A percentile compares a stretch with the other conserved stretches of the same genome.
Evolutionary conservation across 2,113 vertebrate species (phyloP).

Genomic region (Candoia aspera): DNA sequence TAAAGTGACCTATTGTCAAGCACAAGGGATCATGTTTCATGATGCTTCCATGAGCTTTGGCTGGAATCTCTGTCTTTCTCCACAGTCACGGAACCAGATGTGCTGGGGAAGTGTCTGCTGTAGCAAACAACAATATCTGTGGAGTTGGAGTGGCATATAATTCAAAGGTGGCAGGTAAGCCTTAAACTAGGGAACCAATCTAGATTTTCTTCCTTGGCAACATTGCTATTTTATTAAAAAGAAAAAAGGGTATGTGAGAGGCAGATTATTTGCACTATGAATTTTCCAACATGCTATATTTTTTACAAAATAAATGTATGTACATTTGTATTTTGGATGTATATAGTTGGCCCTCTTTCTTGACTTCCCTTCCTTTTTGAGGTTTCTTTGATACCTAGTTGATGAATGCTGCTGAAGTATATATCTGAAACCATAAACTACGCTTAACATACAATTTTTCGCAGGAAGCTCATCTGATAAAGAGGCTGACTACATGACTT

Average conservation of each 20-base stretch:
- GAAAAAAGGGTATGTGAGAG: not conserved
- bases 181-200: not conserved
- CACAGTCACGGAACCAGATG: constrained; percentile 94
- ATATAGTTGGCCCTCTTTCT: not conserved
- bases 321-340: not conserved
- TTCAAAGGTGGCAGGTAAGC: constrained; percentile 94
- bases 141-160: constrained; percentile 96
- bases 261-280: not conserved
- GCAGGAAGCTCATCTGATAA: not conserved
- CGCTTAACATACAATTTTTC: not conserved
- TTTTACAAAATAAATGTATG: not conserved
- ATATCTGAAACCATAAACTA: not conserved
- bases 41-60: not conserved
- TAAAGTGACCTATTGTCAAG: accelerated
- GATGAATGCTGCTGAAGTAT: not conserved
- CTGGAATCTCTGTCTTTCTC: constrained; percentile 24
- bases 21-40: not conserved
- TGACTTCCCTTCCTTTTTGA: not conserved
- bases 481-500: not conserved
- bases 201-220: not conserved
- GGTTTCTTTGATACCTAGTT: not conserved
- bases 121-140: constrained; percentile 98
- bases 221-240: not conserved
- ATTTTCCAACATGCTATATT: not conserved
- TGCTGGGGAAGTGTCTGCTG: constrained; percentile 96